Conservation (phyloP, 2,113 vertebrate species). For the Cepphus grylle region DNA sequence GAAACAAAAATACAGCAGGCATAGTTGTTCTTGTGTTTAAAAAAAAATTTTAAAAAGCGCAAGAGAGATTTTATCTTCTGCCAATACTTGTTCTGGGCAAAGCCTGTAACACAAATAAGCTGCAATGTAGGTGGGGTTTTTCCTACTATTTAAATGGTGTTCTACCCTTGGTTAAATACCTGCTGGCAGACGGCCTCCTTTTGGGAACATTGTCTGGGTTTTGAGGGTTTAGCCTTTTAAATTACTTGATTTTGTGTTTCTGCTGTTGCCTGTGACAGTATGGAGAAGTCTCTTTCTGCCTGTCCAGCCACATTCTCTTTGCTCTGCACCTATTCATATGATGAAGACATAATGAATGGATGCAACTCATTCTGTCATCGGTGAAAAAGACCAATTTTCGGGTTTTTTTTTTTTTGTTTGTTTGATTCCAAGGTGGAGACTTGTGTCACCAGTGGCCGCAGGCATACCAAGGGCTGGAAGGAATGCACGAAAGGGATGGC, state of each 20-base stretch:
- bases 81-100: background rate
- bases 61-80: background rate
- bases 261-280: rapidly evolving
- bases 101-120: background rate
- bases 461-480: constrained; percentile 78
- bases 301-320: background rate
- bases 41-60: background rate
- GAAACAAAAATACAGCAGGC: background rate
- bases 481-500: constrained; percentile 66
- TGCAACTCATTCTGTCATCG: background rate
- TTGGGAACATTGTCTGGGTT: background rate
- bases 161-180: background rate
- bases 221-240: background rate
- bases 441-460: constrained; percentile 72
- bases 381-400: rapidly evolving
- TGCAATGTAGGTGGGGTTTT: background rate
- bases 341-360: rapidly evolving
- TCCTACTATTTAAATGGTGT: background rate
- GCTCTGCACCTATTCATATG: rapidly evolving
- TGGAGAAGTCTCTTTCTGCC: background rate
- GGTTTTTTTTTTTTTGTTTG: too few relatives aligned
- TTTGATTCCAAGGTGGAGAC: constrained; percentile 67
- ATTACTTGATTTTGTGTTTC: background rate
- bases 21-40: background rate
- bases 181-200: too few relatives aligned